A percentile compares a stretch with the other conserved stretches of the same genome.
Conservation (phyloP, 2,113 vertebrate genomes). For the Dromiciops gliroides region DNA sequence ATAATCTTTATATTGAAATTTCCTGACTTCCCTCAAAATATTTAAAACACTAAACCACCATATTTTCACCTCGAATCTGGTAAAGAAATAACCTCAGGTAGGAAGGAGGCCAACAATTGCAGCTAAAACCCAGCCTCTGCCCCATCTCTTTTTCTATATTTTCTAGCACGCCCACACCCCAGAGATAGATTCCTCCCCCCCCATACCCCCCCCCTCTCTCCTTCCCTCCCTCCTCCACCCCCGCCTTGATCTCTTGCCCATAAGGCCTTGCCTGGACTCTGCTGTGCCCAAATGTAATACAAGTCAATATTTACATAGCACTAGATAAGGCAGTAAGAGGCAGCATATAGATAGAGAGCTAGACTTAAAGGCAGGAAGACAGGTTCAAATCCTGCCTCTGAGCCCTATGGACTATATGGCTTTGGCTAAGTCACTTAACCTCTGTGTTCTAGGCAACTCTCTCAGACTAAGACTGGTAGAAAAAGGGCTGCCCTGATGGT, state of each 20-base stretch:
- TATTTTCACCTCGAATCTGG: background rate
- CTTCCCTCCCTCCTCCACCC: no score
- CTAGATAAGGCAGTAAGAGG: background rate
- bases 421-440: background rate
- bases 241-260: no score
- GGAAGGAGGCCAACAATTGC: background rate
- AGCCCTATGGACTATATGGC: background rate
- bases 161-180: no score
- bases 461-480: background rate
- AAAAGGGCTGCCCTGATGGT: background rate
- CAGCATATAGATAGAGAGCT: background rate
- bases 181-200: no score
- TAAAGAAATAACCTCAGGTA: background rate
- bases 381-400: background rate
- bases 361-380: background rate
- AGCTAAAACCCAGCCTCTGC: background rate
- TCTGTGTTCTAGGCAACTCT: background rate
- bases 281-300: background rate
- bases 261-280: no score
- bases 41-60: background rate
- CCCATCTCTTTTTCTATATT: background rate
- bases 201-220: accelerated
- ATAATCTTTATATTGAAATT: background rate
- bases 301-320: background rate
- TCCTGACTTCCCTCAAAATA: background rate